Percentiles rank a stretch among this genome's conserved stretches.
Conservation (phyloP, 37 sponge, comb jelly and placozoan genomes). For the Lycopodina hypogea region DNA sequence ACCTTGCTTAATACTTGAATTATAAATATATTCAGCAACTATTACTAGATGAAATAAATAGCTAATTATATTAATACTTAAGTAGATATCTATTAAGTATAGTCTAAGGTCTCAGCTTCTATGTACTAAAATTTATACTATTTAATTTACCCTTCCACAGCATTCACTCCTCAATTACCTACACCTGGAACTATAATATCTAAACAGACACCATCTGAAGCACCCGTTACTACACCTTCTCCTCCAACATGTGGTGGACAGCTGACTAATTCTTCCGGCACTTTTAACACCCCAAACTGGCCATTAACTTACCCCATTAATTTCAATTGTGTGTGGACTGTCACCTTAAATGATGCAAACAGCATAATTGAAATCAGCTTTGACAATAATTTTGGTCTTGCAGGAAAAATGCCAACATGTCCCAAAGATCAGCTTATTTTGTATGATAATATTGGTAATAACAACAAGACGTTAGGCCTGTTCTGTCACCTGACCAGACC, state of each 20-base stretch:
- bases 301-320: not conserved
- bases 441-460: not conserved
- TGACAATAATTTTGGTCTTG: constrained; percentile 1
- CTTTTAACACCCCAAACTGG: constrained; percentile 7
- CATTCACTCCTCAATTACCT: no score
- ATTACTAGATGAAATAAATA: not conserved
- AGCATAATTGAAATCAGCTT: not conserved
- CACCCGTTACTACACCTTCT: no score
- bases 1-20: no score
- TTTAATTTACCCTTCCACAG: no score
- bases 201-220: no score
- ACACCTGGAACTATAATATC: no score
- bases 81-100: no score
- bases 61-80: no score
- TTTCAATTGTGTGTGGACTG: not conserved
- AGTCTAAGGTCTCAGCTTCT: no score
- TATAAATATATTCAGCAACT: not conserved
- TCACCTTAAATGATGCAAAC: not conserved
- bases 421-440: not conserved
- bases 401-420: constrained; percentile 1
- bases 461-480: not conserved
- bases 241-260: not conserved
- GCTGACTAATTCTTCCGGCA: not conserved
- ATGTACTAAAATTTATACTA: no score
- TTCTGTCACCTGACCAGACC: constrained; percentile 4